Conservation (phyloP, 37 sponge, comb jelly and placozoan species). For the Agelas oroides region DNA sequence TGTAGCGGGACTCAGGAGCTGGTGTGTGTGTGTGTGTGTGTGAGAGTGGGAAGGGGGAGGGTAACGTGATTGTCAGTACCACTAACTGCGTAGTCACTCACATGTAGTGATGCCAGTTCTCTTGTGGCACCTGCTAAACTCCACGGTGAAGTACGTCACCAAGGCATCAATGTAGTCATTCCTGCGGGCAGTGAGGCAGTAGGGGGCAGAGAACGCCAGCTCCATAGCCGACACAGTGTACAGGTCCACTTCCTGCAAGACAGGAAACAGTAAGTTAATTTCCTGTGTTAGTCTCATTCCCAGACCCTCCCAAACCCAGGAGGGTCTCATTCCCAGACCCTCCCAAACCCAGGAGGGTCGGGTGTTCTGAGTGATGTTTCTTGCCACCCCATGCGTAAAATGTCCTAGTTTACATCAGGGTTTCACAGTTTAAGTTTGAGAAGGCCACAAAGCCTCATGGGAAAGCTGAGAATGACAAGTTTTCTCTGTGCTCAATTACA, state of each 20-base stretch:
- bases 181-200: slow-evolving; percentile 68
- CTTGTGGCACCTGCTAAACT: slow-evolving; percentile 97
- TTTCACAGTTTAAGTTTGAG: too few relatives aligned
- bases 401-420: too few relatives aligned
- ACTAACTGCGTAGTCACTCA: slow-evolving; percentile 16
- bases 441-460: too few relatives aligned
- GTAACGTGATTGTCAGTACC: too few relatives aligned
- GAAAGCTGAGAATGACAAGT: too few relatives aligned
- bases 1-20: slow-evolving; percentile 90
- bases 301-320: too few relatives aligned
- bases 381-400: too few relatives aligned
- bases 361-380: too few relatives aligned
- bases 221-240: slow-evolving; percentile 90
- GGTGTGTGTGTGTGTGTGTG: background rate
- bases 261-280: slow-evolving; percentile 6
- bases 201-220: slow-evolving; percentile 83
- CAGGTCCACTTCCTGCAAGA: slow-evolving; percentile 86
- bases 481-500: too few relatives aligned
- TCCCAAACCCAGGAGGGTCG: too few relatives aligned
- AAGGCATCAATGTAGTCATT: slow-evolving; percentile 98
- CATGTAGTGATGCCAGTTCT: slow-evolving; percentile 86
- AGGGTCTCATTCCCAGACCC: too few relatives aligned
- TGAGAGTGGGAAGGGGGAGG: background rate
- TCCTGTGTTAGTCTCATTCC: too few relatives aligned
- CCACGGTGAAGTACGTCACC: slow-evolving; percentile 93